Percentiles rank a stretch among this genome's conserved stretches.
phyloP scores from a whole-genome alignment of 1,140 invertebrate species.

The Popillia japonica region DNA sequence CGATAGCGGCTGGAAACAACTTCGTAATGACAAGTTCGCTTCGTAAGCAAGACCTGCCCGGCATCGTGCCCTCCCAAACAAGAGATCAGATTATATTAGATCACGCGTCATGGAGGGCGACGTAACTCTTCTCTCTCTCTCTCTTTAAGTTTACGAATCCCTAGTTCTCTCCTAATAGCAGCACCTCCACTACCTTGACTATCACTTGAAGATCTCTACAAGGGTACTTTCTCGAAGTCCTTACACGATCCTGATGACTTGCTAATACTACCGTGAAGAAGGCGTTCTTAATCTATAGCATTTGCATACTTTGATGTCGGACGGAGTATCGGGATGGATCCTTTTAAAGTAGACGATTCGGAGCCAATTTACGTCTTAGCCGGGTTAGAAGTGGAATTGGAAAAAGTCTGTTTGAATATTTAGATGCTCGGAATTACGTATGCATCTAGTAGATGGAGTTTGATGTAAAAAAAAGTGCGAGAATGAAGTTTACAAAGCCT shows the following conservation, averaged over 20 bases:
- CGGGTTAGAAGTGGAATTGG: neutral
- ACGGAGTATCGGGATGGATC: neutral
- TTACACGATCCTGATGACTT: constrained; percentile 34
- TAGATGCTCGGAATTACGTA: neutral
- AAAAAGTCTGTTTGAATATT: neutral
- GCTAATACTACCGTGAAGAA: constrained; percentile 25
- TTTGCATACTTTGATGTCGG: constrained; percentile 38
- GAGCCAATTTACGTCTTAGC: constrained; percentile 3
- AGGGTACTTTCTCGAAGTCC: constrained; percentile 29
- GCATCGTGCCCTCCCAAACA: neutral
- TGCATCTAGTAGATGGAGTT: no score
- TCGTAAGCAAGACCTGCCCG: neutral
- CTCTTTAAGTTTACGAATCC: no score
- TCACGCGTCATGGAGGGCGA: neutral
- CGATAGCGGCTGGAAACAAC: constrained; percentile 20
- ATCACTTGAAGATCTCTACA: constrained; percentile 26
- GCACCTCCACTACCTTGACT: neutral
- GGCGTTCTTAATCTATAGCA: constrained; percentile 28
- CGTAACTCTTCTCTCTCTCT: neutral
- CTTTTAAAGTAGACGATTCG: neutral
- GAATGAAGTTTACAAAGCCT: no score
- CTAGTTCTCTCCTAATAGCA: neutral
- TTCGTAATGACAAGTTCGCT: constrained; percentile 28
- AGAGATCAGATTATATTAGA: constrained; percentile 33
- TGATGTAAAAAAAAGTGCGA: no score